Evolutionary conservation across 1,140 invertebrate genomes (phyloP).

Genomic region (Atta cephalotes): DNA sequence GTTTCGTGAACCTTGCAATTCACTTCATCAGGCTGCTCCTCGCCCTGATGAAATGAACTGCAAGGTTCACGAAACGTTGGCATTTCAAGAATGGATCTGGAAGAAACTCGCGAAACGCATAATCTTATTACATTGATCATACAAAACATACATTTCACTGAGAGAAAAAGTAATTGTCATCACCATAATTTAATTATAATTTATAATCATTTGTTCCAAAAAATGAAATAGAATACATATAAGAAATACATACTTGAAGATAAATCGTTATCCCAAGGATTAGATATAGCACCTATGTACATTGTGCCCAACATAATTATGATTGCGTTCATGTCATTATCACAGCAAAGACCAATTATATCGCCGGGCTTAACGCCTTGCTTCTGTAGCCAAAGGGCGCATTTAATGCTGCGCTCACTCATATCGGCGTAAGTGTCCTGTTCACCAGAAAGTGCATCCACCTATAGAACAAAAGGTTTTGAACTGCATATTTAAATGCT

Average conservation of each 20-base stretch:
- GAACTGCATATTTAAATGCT: not conserved
- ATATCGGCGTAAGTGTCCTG: slow-evolving; percentile 30
- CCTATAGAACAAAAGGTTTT: slow-evolving; percentile 1
- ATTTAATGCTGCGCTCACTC: slow-evolving; percentile 37
- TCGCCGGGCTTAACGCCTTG: slow-evolving; percentile 29
- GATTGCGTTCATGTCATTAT: not conserved
- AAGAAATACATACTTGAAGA: slow-evolving; percentile 25
- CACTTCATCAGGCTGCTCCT: no score
- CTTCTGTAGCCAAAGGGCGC: slow-evolving; percentile 47
- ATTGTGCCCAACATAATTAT: slow-evolving; percentile 18
- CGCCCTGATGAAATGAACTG: no score
- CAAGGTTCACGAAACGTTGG: no score
- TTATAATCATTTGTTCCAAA: no score
- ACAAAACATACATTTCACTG: not conserved
- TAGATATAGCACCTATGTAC: slow-evolving; percentile 39
- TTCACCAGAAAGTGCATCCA: slow-evolving; percentile 18
- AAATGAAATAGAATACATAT: not conserved
- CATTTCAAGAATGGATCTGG: no score
- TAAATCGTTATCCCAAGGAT: slow-evolving; percentile 8
- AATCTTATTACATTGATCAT: not conserved
- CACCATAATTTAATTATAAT: no score
- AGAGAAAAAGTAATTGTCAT: no score
- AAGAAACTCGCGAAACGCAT: no score
- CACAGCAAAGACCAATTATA: slow-evolving; percentile 37
- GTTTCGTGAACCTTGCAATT: no score